A percentile compares a stretch with the other conserved stretches of the same genome.
These are phyloP conservation scores for Phaenicophaeus curvirostris DNA, from an alignment of 2,797 vertebrate genomes.

Conservation along the genomic window DNA sequence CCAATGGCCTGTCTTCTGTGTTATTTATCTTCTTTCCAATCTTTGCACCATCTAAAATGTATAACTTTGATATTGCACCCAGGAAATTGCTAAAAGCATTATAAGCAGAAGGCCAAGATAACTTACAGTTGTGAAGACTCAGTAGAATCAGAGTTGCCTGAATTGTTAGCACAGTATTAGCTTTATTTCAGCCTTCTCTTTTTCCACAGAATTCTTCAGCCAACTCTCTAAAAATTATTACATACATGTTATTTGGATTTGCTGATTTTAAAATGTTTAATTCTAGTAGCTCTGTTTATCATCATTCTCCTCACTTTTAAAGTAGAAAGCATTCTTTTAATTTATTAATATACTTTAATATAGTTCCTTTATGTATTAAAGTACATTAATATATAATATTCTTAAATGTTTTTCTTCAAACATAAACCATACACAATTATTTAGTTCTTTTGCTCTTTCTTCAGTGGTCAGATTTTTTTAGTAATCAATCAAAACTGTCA, in stretches of 20 bases:
- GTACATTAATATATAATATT: neutral
- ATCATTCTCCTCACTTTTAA: neutral
- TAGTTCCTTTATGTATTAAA: neutral
- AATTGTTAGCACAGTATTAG: neutral
- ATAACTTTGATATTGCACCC: neutral
- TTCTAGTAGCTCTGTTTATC: slow-evolving; percentile 18
- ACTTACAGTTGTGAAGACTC: neutral
- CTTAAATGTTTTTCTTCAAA: neutral
- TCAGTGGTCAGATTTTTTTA: neutral
- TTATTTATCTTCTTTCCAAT: slow-evolving; percentile 25
- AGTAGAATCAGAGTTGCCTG: neutral
- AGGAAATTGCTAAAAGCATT: neutral
- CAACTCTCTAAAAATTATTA: neutral
- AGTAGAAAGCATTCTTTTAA: neutral
- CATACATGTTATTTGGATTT: neutral
- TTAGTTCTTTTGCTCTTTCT: neutral
- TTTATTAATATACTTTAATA: neutral
- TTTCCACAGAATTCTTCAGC: neutral
- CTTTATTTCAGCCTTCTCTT: neutral
- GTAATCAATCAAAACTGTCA: neutral
- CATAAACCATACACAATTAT: neutral
- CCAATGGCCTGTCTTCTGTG: neutral
- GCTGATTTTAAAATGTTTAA: slow-evolving; percentile 2
- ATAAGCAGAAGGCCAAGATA: neutral
- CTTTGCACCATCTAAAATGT: neutral